Evolutionary conservation across 2,888 invertebrate genomes (phyloP).

Genomic region (Athalia cordata): DNA sequence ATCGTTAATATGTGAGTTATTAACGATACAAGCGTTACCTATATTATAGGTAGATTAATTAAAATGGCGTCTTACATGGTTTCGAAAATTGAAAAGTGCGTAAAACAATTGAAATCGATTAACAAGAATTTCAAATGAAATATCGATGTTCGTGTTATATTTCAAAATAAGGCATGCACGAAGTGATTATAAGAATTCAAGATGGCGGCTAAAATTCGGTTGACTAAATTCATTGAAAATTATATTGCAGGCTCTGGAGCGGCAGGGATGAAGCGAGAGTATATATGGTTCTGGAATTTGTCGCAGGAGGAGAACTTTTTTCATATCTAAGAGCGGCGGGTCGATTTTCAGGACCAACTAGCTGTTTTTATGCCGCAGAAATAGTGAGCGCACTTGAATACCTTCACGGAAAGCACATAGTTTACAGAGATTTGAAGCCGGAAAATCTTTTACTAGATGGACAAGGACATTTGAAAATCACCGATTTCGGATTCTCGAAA

Average conservation of each 20-base stretch:
- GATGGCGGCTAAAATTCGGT: background rate
- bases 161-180: too few relatives aligned
- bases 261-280: constrained; percentile 92
- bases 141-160: too few relatives aligned
- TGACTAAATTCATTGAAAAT: constrained; percentile 47
- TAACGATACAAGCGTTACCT: constrained; percentile 44
- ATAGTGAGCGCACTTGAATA: constrained; percentile 96
- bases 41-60: too few relatives aligned
- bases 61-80: too few relatives aligned
- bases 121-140: too few relatives aligned
- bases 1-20: constrained; percentile 92
- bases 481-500: constrained; percentile 99
- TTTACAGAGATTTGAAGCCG: constrained; percentile 93
- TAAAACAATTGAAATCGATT: too few relatives aligned
- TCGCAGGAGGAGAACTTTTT: constrained; percentile 97
- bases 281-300: constrained; percentile 98
- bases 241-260: constrained; percentile 87
- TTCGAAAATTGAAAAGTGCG: too few relatives aligned
- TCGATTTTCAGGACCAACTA: constrained; percentile 89
- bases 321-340: constrained; percentile 95
- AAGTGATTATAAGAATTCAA: background rate
- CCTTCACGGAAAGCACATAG: constrained; percentile 91
- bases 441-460: constrained; percentile 95
- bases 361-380: constrained; percentile 95
- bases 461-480: constrained; percentile 97